A percentile compares a stretch with the other conserved stretches of the same genome.
Evolutionary conservation across 2,888 invertebrate genomes (phyloP).

Genomic region (Lepidochrysops patricia): DNA sequence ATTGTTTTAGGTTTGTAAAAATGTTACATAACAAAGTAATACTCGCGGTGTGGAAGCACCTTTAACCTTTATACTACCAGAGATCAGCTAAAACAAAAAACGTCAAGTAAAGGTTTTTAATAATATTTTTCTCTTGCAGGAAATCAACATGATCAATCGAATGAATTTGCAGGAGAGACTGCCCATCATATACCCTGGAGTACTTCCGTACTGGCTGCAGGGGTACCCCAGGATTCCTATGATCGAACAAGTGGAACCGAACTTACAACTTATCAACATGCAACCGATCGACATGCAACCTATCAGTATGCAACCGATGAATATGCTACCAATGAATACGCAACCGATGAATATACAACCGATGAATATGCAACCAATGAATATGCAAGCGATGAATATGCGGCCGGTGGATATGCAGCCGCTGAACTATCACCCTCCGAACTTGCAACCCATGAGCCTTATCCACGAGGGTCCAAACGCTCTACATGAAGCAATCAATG

Average conservation of each 20-base stretch:
- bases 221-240: neutral
- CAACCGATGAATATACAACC: neutral
- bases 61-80: no score
- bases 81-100: no score
- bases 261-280: neutral
- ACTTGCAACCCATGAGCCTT: neutral
- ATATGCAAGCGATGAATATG: neutral
- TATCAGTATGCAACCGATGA: neutral
- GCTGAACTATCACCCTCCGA: neutral
- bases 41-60: no score
- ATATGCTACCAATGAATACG: no score
- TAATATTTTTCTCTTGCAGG: slow-evolving; percentile 13
- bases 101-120: no score
- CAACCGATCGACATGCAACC: neutral
- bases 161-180: slow-evolving; percentile 9
- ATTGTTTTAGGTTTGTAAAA: no score
- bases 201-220: neutral
- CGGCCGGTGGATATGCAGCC: neutral
- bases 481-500: neutral
- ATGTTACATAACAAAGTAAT: no score
- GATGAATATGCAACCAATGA: neutral
- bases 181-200: neutral
- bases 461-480: neutral
- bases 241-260: neutral
- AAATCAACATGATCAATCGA: slow-evolving; percentile 18